A percentile compares a stretch with the other conserved stretches of the same genome.
These are phyloP conservation scores for Agrochola macilenta DNA, from an alignment of 2,888 invertebrate genomes.

Conservation along the genomic window DNA sequence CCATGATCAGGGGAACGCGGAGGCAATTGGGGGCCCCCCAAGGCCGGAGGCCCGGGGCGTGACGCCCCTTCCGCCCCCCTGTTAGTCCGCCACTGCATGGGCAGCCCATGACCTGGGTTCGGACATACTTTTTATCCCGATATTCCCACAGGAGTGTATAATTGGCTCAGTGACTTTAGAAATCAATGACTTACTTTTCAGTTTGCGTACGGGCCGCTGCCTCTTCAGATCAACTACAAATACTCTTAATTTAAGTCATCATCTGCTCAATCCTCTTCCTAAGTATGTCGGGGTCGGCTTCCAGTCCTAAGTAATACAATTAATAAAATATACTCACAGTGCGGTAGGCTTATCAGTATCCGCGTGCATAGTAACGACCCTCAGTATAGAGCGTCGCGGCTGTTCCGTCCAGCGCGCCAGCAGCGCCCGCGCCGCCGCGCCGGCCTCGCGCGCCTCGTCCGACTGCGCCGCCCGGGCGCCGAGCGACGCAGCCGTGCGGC, in stretches of 20 bases:
- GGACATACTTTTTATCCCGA: too few species aligned
- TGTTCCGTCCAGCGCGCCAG: conserved; percentile 75
- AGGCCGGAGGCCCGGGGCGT: too few species aligned
- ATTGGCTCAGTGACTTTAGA: background rate
- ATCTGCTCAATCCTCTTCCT: too few species aligned
- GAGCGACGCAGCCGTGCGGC: conserved; percentile 64
- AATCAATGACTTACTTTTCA: background rate
- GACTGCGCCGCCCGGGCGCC: background rate
- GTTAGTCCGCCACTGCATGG: too few species aligned
- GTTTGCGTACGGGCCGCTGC: background rate
- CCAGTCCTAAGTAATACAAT: background rate
- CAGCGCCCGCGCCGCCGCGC: conserved; percentile 59
- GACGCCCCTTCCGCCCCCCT: too few species aligned
- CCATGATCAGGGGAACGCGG: too few species aligned
- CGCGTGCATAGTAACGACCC: conserved; percentile 76
- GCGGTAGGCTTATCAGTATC: conserved; percentile 72
- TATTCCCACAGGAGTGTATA: background rate
- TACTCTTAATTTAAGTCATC: background rate
- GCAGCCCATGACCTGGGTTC: too few species aligned
- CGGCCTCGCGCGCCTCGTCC: conserved; percentile 34
- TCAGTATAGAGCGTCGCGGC: conserved; percentile 75
- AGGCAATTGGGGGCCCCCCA: too few species aligned
- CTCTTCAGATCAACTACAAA: background rate
- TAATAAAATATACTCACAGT: conserved; percentile 67
- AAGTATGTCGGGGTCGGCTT: too few species aligned